phyloP scores from a whole-genome alignment of 2,113 vertebrate species.

The Protomyctophum bolini region DNA sequence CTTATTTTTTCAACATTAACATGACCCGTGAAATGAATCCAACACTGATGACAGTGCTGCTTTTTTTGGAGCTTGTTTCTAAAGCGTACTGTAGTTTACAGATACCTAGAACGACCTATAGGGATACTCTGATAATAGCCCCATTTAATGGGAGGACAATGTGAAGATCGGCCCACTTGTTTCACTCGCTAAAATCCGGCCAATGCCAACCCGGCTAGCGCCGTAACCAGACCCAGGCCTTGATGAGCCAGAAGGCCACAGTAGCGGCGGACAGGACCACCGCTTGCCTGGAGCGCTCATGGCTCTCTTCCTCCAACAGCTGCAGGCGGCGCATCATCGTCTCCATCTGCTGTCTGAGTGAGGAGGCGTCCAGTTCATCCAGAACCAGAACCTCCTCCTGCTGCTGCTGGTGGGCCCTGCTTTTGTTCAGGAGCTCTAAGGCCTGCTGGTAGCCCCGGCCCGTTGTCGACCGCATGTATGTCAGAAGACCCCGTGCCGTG shows the following conservation, averaged over 20 bases:
- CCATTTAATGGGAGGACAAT: too few species aligned
- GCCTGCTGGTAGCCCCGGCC: slow-evolving; percentile 97
- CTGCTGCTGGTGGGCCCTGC: slow-evolving; percentile 82
- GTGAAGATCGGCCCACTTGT: too few species aligned
- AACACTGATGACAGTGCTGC: too few species aligned
- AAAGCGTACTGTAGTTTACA: too few species aligned
- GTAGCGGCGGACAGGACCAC: slow-evolving; percentile 95
- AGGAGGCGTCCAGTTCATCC: slow-evolving; percentile 89
- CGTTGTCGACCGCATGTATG: slow-evolving; percentile 93
- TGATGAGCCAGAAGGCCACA: slow-evolving; percentile 94
- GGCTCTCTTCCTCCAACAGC: slow-evolving; percentile 94
- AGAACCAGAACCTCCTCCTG: slow-evolving; percentile 47
- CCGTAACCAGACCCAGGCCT: slow-evolving; percentile 95
- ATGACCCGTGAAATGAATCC: too few species aligned
- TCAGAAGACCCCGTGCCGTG: slow-evolving; percentile 90
- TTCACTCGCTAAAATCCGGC: too few species aligned
- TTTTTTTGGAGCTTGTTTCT: too few species aligned
- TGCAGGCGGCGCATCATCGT: slow-evolving; percentile 95
- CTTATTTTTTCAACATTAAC: too few species aligned
- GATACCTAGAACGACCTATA: too few species aligned
- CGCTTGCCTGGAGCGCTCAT: slow-evolving; percentile 91
- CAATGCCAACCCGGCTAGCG: too few species aligned
- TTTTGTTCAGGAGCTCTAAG: slow-evolving; percentile 93
- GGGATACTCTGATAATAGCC: too few species aligned
- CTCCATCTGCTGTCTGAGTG: slow-evolving; percentile 93